Evolutionary conservation across 2,113 vertebrate species (phyloP), one percentile per base, ranked within the genome.

Genomic region (Tetrao urogallus): DNA sequence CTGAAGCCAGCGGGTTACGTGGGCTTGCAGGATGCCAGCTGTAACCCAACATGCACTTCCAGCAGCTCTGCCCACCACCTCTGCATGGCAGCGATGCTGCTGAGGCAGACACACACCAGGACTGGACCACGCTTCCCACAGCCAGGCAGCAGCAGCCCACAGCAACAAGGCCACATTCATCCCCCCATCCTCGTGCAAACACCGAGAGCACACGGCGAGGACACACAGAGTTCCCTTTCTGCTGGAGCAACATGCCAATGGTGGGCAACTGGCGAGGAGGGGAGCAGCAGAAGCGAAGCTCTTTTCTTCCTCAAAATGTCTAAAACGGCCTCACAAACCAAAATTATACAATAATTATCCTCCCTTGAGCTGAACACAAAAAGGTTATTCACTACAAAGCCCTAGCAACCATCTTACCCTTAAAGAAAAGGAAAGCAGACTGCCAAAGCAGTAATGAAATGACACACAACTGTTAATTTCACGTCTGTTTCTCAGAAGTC

Each of bases 381-480:
- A 96, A 97, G 87, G 94, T 96, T 94, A 97, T 97, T 97, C 96
- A 94, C 92, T 93, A 86, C 92, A 92, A 73, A 95, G 84, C 93
- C 96, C 92, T 95, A 95, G 96, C 94, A 97, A 96, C 94, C 93
- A 88, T 92, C 92, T 94, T 82, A 90, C 71, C 45, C 73, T 93
- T 88, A 71, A 93, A 94, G 92, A 82, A 92, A 84, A 85, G 93
- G 94, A 76, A 93, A 94, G 90, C 92, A 96, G 90, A 91, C 92
- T 96, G 80, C 20, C 94, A 95, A 96, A 95, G 97, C 92, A 92
- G 96, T 89, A 93, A 96, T 94, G 96, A 95, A 96, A 74, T 75
- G 89, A 95, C 93, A 87, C 94, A 95, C 77, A 96, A 87, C 96
- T 97, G 95, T 92, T 97, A 92, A 97, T 97, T 97, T 95, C 87